phyloP scores from a whole-genome alignment of 35 echinoderm and acorn worm species.

The Apostichopus japonicus region DNA sequence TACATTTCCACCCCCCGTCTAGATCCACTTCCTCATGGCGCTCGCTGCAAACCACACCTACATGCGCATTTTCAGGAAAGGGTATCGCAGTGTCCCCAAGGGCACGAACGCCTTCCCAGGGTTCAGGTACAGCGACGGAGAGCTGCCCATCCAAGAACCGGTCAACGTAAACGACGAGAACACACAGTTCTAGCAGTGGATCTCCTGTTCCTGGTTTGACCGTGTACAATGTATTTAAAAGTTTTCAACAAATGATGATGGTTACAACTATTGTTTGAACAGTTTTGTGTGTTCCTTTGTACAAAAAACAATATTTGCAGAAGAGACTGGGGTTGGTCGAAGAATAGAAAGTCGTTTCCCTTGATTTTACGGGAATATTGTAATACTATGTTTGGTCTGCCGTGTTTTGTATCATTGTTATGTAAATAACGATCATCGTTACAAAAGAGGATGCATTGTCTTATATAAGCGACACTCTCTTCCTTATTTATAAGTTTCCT shows the following conservation, averaged over 20 bases:
- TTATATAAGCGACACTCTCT: background rate
- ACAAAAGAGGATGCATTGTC: background rate
- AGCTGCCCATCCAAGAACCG: slow-evolving; percentile 85
- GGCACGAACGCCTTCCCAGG: slow-evolving; percentile 77
- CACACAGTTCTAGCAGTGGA: slow-evolving; percentile 71
- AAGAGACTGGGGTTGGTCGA: background rate
- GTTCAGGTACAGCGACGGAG: slow-evolving; percentile 76
- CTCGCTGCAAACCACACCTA: slow-evolving; percentile 92
- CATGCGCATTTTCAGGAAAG: slow-evolving; percentile 72
- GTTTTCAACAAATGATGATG: background rate
- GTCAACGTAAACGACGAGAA: slow-evolving; percentile 88
- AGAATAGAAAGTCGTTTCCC: background rate
- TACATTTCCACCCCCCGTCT: slow-evolving; percentile 43
- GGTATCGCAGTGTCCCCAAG: slow-evolving; percentile 58
- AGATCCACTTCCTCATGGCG: slow-evolving; percentile 95
- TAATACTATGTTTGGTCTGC: background rate
- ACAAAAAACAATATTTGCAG: background rate
- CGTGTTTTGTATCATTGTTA: slow-evolving; percentile 42
- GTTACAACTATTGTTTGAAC: background rate
- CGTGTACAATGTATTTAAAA: background rate
- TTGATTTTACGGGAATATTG: slow-evolving; percentile 7
- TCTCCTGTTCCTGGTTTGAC: background rate
- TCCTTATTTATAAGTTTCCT: background rate
- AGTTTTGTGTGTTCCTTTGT: slow-evolving; percentile 1
- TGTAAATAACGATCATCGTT: slow-evolving; percentile 34